Evolutionary conservation across 2,888 invertebrate genomes (phyloP).

Genomic region (Drosophila diplacantha): DNA sequence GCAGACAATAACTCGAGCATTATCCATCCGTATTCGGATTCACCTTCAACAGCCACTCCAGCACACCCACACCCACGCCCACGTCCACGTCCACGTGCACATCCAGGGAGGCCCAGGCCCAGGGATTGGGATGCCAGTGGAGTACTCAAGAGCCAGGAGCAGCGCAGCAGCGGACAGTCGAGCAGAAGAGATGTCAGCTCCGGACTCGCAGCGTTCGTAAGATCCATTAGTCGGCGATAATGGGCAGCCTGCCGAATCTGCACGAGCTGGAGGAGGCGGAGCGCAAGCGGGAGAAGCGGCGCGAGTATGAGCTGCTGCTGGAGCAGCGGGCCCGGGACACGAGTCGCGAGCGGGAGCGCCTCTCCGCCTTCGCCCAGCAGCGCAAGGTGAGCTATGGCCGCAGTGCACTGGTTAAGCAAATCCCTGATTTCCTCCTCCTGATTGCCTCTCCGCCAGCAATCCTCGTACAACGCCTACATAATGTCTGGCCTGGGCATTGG

Average conservation of each 20-base stretch:
- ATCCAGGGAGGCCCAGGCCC: not conserved
- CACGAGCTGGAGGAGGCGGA: slow-evolving; percentile 80
- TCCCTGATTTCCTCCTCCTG: not conserved
- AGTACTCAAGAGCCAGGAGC: slow-evolving; percentile 2
- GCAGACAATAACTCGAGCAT: slow-evolving; percentile 8
- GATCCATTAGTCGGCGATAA: slow-evolving; percentile 56
- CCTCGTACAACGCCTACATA: slow-evolving; percentile 71
- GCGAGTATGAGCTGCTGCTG: slow-evolving; percentile 72
- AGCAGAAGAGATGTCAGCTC: slow-evolving; percentile 6
- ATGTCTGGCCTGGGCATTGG: slow-evolving; percentile 73
- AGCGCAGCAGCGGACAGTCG: not conserved
- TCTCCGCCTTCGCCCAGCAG: slow-evolving; percentile 71
- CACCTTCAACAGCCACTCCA: not conserved
- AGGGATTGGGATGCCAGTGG: slow-evolving; percentile 12
- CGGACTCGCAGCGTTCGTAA: slow-evolving; percentile 11
- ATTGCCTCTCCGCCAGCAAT: slow-evolving; percentile 55
- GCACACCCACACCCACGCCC: not conserved
- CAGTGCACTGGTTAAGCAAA: too few relatives aligned
- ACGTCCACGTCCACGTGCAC: not conserved
- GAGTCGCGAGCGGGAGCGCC: slow-evolving; percentile 73
- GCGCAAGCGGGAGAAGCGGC: slow-evolving; percentile 75
- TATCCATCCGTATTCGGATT: slow-evolving; percentile 3
- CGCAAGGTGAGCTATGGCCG: slow-evolving; percentile 66
- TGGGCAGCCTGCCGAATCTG: slow-evolving; percentile 84
- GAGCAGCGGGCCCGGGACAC: slow-evolving; percentile 74